Conservation (phyloP, 2,888 invertebrate genomes). For the Acronicta alni region DNA sequence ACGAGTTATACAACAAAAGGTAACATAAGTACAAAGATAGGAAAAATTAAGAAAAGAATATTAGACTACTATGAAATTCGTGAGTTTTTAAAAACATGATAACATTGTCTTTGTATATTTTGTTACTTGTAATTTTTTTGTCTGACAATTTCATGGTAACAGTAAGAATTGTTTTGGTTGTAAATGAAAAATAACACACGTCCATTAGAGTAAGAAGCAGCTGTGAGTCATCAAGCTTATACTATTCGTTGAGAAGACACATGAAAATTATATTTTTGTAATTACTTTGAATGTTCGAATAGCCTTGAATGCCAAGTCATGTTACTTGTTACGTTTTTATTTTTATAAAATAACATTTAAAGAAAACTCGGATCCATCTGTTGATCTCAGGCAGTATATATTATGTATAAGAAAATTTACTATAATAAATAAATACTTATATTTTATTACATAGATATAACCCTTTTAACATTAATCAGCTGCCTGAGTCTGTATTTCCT, state of each 20-base stretch:
- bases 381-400: too few relatives aligned
- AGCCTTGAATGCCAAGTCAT: background rate
- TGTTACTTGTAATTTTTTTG: background rate
- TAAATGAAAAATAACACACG: conserved; percentile 40
- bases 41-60: too few relatives aligned
- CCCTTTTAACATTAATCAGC: too few relatives aligned
- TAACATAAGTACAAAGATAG: too few relatives aligned
- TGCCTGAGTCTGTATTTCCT: too few relatives aligned
- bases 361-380: too few relatives aligned
- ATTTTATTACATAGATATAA: too few relatives aligned
- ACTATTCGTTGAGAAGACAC: conserved; percentile 1
- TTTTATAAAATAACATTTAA: background rate
- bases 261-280: conserved; percentile 3
- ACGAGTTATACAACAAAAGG: too few relatives aligned
- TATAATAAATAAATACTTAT: too few relatives aligned
- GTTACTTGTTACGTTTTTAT: background rate
- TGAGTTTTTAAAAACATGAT: too few relatives aligned
- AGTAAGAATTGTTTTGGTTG: conserved; percentile 19
- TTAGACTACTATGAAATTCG: too few relatives aligned
- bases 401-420: too few relatives aligned
- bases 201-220: conserved; percentile 40
- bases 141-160: conserved; percentile 4
- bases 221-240: conserved; percentile 23
- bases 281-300: conserved; percentile 12
- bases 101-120: background rate